A percentile compares a stretch with the other conserved stretches of the same genome.
Evolutionary conservation across 2,113 vertebrate species (phyloP).

Genomic region (Andinoacara biseriatus): DNA sequence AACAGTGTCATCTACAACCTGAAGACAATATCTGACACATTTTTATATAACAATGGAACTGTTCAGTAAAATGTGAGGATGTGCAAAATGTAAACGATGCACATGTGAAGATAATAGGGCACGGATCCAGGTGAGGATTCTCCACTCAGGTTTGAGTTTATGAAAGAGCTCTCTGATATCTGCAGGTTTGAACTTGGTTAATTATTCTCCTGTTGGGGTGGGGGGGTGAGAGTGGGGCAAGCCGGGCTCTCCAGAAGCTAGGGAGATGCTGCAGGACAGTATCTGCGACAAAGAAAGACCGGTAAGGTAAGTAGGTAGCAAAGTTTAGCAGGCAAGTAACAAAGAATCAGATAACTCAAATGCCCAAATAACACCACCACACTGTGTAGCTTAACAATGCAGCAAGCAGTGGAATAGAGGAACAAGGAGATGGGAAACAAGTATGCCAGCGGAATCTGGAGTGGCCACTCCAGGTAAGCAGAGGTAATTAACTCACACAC

Average conservation of each 20-base stretch:
- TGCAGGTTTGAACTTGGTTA: not conserved
- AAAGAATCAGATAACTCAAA: too few species aligned
- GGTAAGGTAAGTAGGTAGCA: not conserved
- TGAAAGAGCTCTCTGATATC: not conserved
- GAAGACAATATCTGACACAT: not conserved
- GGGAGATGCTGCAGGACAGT: not conserved
- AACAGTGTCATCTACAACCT: too few species aligned
- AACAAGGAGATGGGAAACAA: too few species aligned
- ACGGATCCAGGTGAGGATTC: not conserved
- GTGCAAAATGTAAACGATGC: not conserved
- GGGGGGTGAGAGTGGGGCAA: accelerated
- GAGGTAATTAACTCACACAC: too few species aligned
- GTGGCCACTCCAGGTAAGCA: too few species aligned
- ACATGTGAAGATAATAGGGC: not conserved
- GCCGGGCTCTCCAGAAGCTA: not conserved
- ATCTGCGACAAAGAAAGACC: not conserved
- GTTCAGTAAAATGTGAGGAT: not conserved
- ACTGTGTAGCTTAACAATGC: too few species aligned
- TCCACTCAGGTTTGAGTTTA: not conserved
- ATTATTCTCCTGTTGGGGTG: too few species aligned
- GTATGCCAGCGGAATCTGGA: too few species aligned
- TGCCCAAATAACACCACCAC: too few species aligned
- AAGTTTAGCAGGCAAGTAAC: too few species aligned
- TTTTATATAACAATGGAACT: not conserved
- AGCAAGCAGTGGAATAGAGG: too few species aligned